These are phyloP conservation scores for Neosilurus mollespiculum DNA, from an alignment of 2,797 vertebrate genomes.

Conservation along the genomic window DNA sequence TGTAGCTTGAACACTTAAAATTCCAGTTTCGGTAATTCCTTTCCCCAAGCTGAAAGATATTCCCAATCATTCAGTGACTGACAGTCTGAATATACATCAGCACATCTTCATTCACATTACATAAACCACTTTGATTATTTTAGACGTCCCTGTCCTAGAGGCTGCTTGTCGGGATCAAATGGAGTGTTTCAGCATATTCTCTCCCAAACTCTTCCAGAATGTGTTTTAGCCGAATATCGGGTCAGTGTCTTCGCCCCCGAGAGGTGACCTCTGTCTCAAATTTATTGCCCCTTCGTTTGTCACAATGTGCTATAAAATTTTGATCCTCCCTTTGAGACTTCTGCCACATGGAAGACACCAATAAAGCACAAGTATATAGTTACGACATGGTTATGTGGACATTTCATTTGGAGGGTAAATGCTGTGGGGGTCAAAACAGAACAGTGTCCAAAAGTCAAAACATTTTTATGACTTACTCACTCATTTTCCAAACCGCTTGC, in stretches of 20 bases:
- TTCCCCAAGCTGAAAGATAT: not conserved
- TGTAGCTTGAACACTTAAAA: not conserved
- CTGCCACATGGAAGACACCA: constrained; percentile 38
- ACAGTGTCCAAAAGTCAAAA: not conserved
- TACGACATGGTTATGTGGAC: constrained; percentile 46
- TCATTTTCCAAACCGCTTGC: no score
- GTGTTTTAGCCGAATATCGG: constrained; percentile 24
- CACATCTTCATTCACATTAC: not conserved
- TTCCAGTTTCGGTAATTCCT: not conserved
- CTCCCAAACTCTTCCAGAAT: constrained; percentile 10
- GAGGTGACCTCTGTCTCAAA: constrained; percentile 38
- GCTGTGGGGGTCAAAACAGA: not conserved
- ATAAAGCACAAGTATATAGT: constrained; percentile 54
- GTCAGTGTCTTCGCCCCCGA: constrained; percentile 36
- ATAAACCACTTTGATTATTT: no score
- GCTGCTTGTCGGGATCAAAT: not conserved
- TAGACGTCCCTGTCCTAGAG: not conserved
- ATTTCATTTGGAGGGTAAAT: constrained; percentile 36
- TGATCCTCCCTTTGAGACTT: constrained; percentile 37
- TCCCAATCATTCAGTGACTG: not conserved
- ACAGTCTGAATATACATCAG: not conserved
- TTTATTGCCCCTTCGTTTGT: constrained; percentile 49
- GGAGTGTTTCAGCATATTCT: constrained; percentile 9
- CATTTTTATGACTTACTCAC: no score
- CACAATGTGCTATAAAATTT: constrained; percentile 43